These are phyloP conservation scores for Folsomia candida DNA, from an alignment of 2,888 invertebrate genomes.

Conservation along the genomic window DNA sequence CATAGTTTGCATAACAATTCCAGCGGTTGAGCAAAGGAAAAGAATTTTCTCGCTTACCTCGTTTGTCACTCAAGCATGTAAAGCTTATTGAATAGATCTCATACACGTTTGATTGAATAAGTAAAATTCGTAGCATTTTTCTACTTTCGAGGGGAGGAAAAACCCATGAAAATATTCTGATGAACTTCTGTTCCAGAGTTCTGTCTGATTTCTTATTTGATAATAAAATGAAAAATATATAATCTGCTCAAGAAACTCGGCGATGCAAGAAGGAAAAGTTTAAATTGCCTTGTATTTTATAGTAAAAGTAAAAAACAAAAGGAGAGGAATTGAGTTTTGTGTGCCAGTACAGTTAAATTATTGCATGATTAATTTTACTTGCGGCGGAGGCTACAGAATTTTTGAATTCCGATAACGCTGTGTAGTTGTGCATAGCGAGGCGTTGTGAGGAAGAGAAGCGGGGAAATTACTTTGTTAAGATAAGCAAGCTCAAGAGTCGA, in stretches of 20 bases:
- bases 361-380: too few relatives aligned
- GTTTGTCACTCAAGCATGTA: background rate
- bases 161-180: background rate
- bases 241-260: too few relatives aligned
- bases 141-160: background rate
- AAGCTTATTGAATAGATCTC: background rate
- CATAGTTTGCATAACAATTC: conserved; percentile 5
- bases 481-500: background rate
- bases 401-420: background rate
- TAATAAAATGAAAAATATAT: too few relatives aligned
- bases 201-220: too few relatives aligned
- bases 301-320: too few relatives aligned
- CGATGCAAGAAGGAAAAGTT: too few relatives aligned
- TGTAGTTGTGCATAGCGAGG: background rate
- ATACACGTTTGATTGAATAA: background rate
- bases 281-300: too few relatives aligned
- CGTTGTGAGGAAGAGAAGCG: background rate
- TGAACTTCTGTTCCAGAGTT: too few relatives aligned
- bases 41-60: background rate
- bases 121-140: background rate
- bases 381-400: too few relatives aligned
- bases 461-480: background rate
- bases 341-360: too few relatives aligned
- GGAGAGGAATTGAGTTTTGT: too few relatives aligned
- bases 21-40: conserved; percentile 5